Conservation (phyloP, 2,797 vertebrate genomes). For the Hemibagrus guttatus region DNA sequence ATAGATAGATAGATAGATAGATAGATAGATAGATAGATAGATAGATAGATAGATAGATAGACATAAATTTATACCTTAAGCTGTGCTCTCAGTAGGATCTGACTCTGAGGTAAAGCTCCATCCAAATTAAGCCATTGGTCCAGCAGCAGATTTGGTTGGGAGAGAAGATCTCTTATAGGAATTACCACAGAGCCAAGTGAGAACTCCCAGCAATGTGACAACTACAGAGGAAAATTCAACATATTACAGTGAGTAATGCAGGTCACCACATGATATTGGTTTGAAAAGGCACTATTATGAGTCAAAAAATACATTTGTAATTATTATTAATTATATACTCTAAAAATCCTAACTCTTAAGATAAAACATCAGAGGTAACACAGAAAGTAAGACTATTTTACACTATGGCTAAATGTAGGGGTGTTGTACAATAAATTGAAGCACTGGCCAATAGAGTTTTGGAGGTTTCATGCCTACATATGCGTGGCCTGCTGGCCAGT, state of each 20-base stretch:
- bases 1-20: too few species aligned
- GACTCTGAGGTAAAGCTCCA: conserved; percentile 76
- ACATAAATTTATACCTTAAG: conserved; percentile 75
- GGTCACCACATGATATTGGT: background rate
- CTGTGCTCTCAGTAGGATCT: conserved; percentile 84
- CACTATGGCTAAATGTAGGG: background rate
- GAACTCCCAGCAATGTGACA: conserved; percentile 77
- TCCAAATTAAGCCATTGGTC: conserved; percentile 85
- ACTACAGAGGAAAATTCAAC: conserved; percentile 54
- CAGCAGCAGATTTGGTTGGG: conserved; percentile 76
- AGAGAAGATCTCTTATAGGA: conserved; percentile 82
- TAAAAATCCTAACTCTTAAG: background rate
- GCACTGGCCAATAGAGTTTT: too few species aligned
- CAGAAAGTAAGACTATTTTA: background rate
- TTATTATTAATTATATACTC: background rate
- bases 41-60: too few species aligned
- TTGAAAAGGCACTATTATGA: background rate
- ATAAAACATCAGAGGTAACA: background rate
- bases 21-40: too few species aligned
- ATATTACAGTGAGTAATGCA: background rate
- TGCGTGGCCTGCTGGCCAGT: too few species aligned
- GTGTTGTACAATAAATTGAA: too few species aligned
- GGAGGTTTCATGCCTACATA: too few species aligned
- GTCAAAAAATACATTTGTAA: background rate
- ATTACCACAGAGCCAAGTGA: conserved; percentile 80